These are phyloP conservation scores for Gryllus bimaculatus DNA, from an alignment of 1,140 invertebrate genomes.

Conservation along the genomic window DNA sequence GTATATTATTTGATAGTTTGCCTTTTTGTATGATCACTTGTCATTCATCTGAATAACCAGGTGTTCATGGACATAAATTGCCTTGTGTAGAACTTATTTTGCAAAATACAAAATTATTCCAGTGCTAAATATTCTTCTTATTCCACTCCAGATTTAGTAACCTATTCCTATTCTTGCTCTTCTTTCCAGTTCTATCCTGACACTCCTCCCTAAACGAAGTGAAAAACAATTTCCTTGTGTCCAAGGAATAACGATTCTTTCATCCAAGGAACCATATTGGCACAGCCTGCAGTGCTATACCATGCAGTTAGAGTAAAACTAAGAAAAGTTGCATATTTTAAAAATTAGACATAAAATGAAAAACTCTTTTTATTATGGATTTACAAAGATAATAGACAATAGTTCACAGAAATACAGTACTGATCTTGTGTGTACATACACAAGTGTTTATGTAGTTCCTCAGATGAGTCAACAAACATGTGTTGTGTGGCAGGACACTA, in stretches of 20 bases:
- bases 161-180: too few species aligned
- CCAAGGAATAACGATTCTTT: too few species aligned
- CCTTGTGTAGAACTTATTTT: background rate
- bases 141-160: too few species aligned
- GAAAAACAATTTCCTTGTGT: too few species aligned
- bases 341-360: background rate
- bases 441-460: background rate
- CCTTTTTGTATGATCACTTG: background rate
- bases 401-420: background rate
- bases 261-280: too few species aligned
- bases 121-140: too few species aligned
- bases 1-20: constrained; percentile 14
- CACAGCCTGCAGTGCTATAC: too few species aligned
- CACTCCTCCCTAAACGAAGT: too few species aligned
- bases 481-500: too few species aligned
- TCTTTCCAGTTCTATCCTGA: too few species aligned
- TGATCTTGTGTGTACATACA: background rate
- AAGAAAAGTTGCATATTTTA: background rate
- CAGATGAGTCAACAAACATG: too few species aligned
- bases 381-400: background rate
- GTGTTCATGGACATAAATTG: background rate
- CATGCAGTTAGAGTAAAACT: background rate
- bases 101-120: background rate
- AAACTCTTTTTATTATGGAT: background rate
- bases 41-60: background rate